Evolutionary conservation across 2,888 invertebrate species (phyloP), one percentile per base, ranked within the genome.

Genomic region (Phaedon cochleariae): DNA sequence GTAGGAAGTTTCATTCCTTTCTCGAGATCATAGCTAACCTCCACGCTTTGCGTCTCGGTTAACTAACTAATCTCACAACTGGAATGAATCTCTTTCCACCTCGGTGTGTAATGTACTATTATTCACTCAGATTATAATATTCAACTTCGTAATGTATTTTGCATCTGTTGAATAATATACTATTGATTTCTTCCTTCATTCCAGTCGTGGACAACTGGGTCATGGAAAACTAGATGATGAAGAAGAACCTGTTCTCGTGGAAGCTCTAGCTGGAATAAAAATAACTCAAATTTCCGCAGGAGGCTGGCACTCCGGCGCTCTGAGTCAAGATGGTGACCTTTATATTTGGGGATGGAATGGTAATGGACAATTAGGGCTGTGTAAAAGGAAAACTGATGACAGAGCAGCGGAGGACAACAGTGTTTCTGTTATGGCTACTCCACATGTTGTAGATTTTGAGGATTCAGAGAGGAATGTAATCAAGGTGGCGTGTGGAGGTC

Each of bases 271-370:
- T 48, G 96, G 95, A 12, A 85, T 96, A 18, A 88, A 87, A 78
- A 88, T 96, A 62, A 82, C 83, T 0, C 85, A 87, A 76, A 90
- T 96, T 59, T 87, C 90, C 52, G 90, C 93, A 41, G 94, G 94
- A 6, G 95, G 94, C 9, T 97, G 96, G 96, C 96, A 96, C 81
- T 91, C 90, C 59, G 87, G 91, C 57, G 94, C 91, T 9, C 80
- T 95, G 6, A 94, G 93, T 72, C 86, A 88, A 76, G 88, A 87
- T 81, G 95, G 95, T 12, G 96, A 96, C 80, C 78, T 96, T 0
- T 97, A 96, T 79, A 86, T 88, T 1, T 97, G 97, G 96, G 97
- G 97, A 6, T 95, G 93, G 91, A 97, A 97, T 83, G 90, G 92
- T 68, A 89, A 88, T 76, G 96, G 96, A 0, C 95, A 97, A 82